These are phyloP conservation scores for Actinia equina DNA, from an alignment of 64 coral and sea anemone genomes.

Conservation along the genomic window DNA sequence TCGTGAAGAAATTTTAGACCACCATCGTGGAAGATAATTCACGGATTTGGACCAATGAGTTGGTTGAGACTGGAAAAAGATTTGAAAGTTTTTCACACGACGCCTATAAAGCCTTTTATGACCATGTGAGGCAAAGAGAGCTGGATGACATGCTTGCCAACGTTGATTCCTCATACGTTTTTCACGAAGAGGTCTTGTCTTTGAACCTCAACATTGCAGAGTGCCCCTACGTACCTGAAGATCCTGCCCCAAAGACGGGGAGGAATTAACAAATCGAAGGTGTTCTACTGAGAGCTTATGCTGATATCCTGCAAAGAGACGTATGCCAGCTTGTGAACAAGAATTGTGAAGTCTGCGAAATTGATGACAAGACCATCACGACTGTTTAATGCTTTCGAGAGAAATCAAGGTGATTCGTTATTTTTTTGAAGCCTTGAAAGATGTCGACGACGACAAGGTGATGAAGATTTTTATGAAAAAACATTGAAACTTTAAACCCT, in stretches of 20 bases:
- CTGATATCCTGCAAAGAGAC: background rate
- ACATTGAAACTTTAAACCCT: background rate
- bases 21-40: background rate
- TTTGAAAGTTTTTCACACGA: constrained; percentile 14
- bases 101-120: background rate
- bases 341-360: background rate
- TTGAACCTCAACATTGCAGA: no score
- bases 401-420: background rate
- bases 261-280: no score
- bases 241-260: no score
- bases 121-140: background rate
- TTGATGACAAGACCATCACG: background rate
- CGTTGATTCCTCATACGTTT: background rate
- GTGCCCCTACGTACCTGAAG: no score
- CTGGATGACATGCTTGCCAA: background rate
- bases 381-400: background rate
- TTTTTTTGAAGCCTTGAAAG: background rate
- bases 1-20: background rate
- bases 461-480: constrained; percentile 6
- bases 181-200: background rate
- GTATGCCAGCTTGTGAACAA: background rate
- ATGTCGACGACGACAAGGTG: background rate
- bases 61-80: constrained; percentile 5
- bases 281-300: no score
- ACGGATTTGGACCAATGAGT: background rate